Evolutionary conservation across 1,140 invertebrate species (phyloP).

Genomic region (Neocloeon triangulifer): DNA sequence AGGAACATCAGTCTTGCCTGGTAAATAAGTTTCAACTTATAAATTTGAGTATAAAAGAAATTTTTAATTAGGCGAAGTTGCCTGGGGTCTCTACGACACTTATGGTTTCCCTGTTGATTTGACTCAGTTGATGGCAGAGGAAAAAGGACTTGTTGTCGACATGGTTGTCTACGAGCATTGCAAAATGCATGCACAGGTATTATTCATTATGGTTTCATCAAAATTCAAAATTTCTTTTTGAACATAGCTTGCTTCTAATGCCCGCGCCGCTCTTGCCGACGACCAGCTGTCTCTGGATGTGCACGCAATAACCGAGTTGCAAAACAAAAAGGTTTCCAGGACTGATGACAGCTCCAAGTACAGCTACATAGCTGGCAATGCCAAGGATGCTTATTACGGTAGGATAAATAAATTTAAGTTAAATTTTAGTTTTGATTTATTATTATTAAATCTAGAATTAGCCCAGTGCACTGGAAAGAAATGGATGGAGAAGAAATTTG

Average conservation of each 20-base stretch:
- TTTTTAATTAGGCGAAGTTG: slow-evolving; percentile 54
- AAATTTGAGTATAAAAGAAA: too few species aligned
- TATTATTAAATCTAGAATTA: slow-evolving; percentile 22
- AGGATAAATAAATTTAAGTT: too few species aligned
- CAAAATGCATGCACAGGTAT: slow-evolving; percentile 72
- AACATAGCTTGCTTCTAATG: slow-evolving; percentile 63
- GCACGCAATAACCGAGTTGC: slow-evolving; percentile 81
- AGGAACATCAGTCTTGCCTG: slow-evolving; percentile 33
- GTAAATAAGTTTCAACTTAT: too few species aligned
- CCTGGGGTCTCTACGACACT: slow-evolving; percentile 96
- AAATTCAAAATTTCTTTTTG: too few species aligned
- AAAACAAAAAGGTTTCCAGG: slow-evolving; percentile 46
- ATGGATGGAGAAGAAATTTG: slow-evolving; percentile 62
- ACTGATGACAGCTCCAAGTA: slow-evolving; percentile 91
- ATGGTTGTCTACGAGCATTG: slow-evolving; percentile 76
- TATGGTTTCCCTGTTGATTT: slow-evolving; percentile 98
- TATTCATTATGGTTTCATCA: too few species aligned
- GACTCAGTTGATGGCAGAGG: slow-evolving; percentile 93
- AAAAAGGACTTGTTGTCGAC: slow-evolving; percentile 74
- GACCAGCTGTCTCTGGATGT: slow-evolving; percentile 81
- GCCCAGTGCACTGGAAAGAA: slow-evolving; percentile 35
- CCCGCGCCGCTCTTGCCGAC: slow-evolving; percentile 46
- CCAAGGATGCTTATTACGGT: slow-evolving; percentile 41
- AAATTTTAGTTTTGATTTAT: too few species aligned
- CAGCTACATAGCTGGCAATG: slow-evolving; percentile 45